Evolutionary conservation across 2,113 vertebrate species (phyloP).

Genomic region (Pleuronectes platessa): DNA sequence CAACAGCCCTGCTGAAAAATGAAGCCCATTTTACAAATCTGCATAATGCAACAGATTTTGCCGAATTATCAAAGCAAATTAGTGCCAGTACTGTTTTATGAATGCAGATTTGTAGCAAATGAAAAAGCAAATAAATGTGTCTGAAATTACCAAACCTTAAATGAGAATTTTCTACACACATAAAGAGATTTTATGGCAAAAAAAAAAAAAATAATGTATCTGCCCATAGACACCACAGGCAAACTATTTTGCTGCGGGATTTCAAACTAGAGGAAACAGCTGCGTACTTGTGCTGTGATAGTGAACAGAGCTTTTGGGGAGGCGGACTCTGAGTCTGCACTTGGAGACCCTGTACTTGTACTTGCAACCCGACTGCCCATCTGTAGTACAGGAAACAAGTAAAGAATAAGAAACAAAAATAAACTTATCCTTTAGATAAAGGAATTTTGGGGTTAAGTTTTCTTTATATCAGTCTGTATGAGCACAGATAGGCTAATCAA

Average conservation of each 20-base stretch:
- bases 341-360: constrained; percentile 84
- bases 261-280: constrained; percentile 82
- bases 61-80: neutral
- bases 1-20: neutral
- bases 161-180: neutral
- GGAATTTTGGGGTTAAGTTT: neutral
- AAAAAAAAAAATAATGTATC: constrained; percentile 1
- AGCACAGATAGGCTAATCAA: neutral
- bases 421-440: constrained; percentile 10
- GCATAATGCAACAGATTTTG: neutral
- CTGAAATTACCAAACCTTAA: neutral
- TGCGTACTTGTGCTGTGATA: constrained; percentile 93
- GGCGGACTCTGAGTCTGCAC: constrained; percentile 92
- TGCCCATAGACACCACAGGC: constrained; percentile 1
- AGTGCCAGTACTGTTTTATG: neutral
- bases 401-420: constrained; percentile 22
- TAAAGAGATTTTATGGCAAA: constrained; percentile 1
- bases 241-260: constrained; percentile 27
- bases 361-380: constrained; percentile 91
- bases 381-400: constrained; percentile 90
- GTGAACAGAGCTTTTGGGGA: constrained; percentile 94
- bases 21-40: constrained; percentile 30
- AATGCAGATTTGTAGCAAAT: constrained; percentile 37
- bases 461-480: neutral
- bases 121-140: constrained; percentile 11